Evolutionary conservation across 2,888 invertebrate genomes (phyloP), one percentile per base, ranked within the genome.

Genomic region (Kryphioiulus occultus): DNA sequence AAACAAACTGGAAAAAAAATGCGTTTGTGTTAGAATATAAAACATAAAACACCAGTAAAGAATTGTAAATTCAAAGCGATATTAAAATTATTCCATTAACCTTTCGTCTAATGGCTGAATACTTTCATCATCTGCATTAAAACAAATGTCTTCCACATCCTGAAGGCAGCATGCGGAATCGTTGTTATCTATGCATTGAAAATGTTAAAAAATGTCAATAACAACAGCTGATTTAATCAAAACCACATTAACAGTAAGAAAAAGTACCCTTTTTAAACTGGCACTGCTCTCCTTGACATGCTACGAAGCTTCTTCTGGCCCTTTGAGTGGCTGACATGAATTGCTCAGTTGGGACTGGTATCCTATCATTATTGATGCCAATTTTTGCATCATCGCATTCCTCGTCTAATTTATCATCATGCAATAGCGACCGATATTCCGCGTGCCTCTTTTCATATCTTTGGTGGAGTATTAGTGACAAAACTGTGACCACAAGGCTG

Each of bases 401-500:
- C 88, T 94, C 94, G 19, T 92, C 92, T 89, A 93, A 93, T 35
- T 92, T 92, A 83, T 93, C 93, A n/a, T 88, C 88, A 7, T 88
- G 89, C 88, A 42, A 47, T 15, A 90, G 88, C 0, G 90, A 88
- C 68, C 89, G 92, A 91, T 95, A 95, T 90, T 94, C 94, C n/a
- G 94, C 94, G 90, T 94, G 94, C 89, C 95, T 94, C 68, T 95
- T 94, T 85, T 89, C 90, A 91, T 95, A 96, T 53, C 98, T 94
- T 91, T 97, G 95, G 92, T 97, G 96, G 88, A 97, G 92, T 44
- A 97, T 95, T 88, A 98, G 93, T 90, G 96, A 96, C 0, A 96
- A 95, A 4, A 96, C 94, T 0, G 96, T 96, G 85, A 97, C 96
- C 95, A 92, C 7, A 91, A 93, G 89, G 88, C 91, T 91, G n/a